These are phyloP conservation scores for Canis aureus DNA, from an alignment of 2,113 vertebrate species.

Conservation along the genomic window DNA sequence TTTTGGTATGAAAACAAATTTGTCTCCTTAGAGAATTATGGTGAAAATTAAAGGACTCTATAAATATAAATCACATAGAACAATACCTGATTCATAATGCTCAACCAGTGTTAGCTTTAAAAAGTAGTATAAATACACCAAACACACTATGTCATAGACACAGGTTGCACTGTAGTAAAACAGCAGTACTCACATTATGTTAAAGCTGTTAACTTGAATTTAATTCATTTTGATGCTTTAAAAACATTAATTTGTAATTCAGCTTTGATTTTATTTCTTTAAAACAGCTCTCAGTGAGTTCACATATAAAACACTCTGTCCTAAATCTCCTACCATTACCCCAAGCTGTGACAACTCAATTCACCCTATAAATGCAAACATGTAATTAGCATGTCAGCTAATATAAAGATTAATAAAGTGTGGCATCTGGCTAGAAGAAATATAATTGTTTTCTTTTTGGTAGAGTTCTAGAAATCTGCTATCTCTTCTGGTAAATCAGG, in stretches of 20 bases:
- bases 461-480: not conserved
- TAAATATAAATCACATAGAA: not conserved
- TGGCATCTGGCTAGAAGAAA: not conserved
- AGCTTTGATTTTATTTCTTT: constrained; percentile 27
- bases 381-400: not conserved
- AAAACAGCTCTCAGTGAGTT: not conserved
- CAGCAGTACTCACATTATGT: not conserved
- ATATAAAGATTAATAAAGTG: not conserved
- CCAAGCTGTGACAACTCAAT: not conserved
- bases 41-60: not conserved
- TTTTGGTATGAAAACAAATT: not conserved
- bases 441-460: not conserved
- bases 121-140: not conserved
- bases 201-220: not conserved
- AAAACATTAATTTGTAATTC: not conserved
- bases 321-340: not conserved
- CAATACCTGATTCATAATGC: not conserved
- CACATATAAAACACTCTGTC: not conserved
- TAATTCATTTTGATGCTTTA: not conserved
- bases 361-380: not conserved
- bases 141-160: not conserved
- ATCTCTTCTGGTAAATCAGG: not conserved
- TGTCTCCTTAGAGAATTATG: not conserved
- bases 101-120: not conserved
- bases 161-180: not conserved